Evolutionary conservation across 2,113 vertebrate genomes (phyloP).

Genomic region (Ascaphus truei): DNA sequence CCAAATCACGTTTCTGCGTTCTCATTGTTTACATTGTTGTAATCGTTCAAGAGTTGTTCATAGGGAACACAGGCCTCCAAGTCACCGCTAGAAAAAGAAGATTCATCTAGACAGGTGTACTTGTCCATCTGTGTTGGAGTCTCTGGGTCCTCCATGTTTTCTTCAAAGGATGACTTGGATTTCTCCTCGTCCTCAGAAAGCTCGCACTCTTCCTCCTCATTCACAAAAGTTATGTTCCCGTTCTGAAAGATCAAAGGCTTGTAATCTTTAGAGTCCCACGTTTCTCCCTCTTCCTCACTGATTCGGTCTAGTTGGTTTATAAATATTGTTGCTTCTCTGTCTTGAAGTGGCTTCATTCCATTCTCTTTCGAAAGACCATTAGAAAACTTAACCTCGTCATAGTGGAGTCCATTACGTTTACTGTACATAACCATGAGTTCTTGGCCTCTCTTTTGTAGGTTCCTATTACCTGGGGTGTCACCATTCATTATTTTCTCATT

Average conservation of each 20-base stretch:
- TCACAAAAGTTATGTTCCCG: conserved; percentile 79
- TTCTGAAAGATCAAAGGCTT: conserved; percentile 78
- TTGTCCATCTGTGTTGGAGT: conserved; percentile 64
- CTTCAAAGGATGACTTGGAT: conserved; percentile 82
- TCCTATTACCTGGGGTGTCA: conserved; percentile 50
- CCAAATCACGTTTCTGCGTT: conserved; percentile 66
- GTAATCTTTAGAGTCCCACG: conserved; percentile 82
- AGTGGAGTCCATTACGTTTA: conserved; percentile 77
- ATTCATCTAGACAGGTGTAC: conserved; percentile 74
- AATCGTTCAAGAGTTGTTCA: conserved; percentile 86
- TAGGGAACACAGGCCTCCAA: conserved; percentile 81
- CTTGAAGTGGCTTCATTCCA: conserved; percentile 59
- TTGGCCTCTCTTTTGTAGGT: conserved; percentile 65
- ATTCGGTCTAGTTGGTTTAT: conserved; percentile 92
- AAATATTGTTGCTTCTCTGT: conserved; percentile 57
- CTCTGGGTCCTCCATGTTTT: conserved; percentile 68
- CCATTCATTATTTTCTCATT: conserved; percentile 55
- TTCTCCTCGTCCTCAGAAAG: conserved; percentile 70
- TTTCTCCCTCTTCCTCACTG: conserved; percentile 66
- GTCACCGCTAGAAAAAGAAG: conserved; percentile 78
- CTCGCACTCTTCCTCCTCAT: conserved; percentile 62
- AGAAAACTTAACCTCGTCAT: conserved; percentile 58
- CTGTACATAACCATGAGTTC: conserved; percentile 80
- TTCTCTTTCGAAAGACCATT: conserved; percentile 61
- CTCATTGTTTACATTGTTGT: conserved; percentile 76